Evolutionary conservation across 1,140 invertebrate genomes (phyloP).

Genomic region (Drosophila seguyi): DNA sequence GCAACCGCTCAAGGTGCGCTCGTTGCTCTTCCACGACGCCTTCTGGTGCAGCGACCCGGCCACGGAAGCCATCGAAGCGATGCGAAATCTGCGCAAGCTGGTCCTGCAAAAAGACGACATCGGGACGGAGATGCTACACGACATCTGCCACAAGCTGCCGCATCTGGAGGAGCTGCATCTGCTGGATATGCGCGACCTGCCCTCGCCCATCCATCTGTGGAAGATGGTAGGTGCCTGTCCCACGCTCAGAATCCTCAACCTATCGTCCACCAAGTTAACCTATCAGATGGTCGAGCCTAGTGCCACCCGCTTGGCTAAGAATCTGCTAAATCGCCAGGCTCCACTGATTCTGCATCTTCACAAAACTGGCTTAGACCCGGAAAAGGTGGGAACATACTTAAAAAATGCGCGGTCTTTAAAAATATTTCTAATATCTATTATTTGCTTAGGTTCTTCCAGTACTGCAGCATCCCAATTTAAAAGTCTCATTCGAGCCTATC

Average conservation of each 20-base stretch:
- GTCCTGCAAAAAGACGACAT: slow-evolving; percentile 63
- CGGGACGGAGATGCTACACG: slow-evolving; percentile 21
- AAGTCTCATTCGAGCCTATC: slow-evolving; percentile 40
- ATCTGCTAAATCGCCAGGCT: slow-evolving; percentile 1
- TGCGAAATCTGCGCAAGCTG: slow-evolving; percentile 53
- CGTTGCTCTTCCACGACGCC: slow-evolving; percentile 59
- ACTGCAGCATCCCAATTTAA: slow-evolving; percentile 35
- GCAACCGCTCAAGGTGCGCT: slow-evolving; percentile 25
- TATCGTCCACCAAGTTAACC: slow-evolving; percentile 33
- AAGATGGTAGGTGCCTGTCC: slow-evolving; percentile 17
- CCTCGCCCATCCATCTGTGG: slow-evolving; percentile 47
- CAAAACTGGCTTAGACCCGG: slow-evolving; percentile 11
- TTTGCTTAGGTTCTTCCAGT: slow-evolving; percentile 8
- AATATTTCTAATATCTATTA: neutral
- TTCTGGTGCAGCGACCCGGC: slow-evolving; percentile 52
- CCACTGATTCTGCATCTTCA: slow-evolving; percentile 36
- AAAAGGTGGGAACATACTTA: slow-evolving; percentile 4
- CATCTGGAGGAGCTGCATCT: slow-evolving; percentile 57
- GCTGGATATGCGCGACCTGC: slow-evolving; percentile 53
- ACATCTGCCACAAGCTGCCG: slow-evolving; percentile 25
- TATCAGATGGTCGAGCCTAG: slow-evolving; percentile 10
- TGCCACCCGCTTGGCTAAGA: neutral
- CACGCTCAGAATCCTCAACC: slow-evolving; percentile 29
- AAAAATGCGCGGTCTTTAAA: neutral
- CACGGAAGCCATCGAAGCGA: slow-evolving; percentile 6